These are phyloP conservation scores for Malacoctenus gilli DNA, from an alignment of 2,797 vertebrate species.

Conservation along the genomic window DNA sequence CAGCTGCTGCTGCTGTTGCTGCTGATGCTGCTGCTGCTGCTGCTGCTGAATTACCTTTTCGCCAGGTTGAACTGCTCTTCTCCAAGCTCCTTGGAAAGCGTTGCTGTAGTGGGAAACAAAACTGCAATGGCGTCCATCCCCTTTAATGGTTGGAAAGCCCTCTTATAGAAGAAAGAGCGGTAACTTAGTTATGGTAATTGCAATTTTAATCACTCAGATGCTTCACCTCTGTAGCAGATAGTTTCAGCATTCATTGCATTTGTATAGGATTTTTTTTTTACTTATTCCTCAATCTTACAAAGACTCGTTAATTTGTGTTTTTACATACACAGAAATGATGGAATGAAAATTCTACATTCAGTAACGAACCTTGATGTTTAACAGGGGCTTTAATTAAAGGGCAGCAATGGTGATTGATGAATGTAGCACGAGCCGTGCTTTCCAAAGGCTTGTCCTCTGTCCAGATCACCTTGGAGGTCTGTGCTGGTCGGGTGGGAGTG, in stretches of 20 bases:
- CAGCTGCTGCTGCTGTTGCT: not conserved
- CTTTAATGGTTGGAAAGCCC: slow-evolving; percentile 45
- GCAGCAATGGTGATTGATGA: slow-evolving; percentile 9
- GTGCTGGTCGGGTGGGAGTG: not conserved
- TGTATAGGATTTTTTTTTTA: too few relatives aligned
- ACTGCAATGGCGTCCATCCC: not conserved
- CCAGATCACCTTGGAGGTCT: not conserved
- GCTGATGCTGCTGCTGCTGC: slow-evolving; percentile 5
- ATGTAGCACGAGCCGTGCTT: slow-evolving; percentile 40
- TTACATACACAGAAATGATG: too few relatives aligned
- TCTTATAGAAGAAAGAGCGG: slow-evolving; percentile 22
- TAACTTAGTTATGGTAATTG: not conserved
- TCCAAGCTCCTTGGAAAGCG: slow-evolving; percentile 41
- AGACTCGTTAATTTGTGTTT: too few relatives aligned
- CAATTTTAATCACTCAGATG: not conserved
- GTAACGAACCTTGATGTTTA: slow-evolving; percentile 49
- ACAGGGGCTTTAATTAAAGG: slow-evolving; percentile 17
- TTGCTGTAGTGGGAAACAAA: slow-evolving; percentile 41
- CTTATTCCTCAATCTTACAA: too few relatives aligned
- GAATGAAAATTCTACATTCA: too few relatives aligned
- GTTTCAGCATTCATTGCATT: too few relatives aligned
- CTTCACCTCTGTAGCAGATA: slow-evolving; percentile 12
- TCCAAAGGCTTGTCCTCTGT: slow-evolving; percentile 24
- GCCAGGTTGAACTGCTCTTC: slow-evolving; percentile 13
- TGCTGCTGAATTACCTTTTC: slow-evolving; percentile 46